Conservation (phyloP, 2,888 invertebrate genomes). For the Apantesis nais region DNA sequence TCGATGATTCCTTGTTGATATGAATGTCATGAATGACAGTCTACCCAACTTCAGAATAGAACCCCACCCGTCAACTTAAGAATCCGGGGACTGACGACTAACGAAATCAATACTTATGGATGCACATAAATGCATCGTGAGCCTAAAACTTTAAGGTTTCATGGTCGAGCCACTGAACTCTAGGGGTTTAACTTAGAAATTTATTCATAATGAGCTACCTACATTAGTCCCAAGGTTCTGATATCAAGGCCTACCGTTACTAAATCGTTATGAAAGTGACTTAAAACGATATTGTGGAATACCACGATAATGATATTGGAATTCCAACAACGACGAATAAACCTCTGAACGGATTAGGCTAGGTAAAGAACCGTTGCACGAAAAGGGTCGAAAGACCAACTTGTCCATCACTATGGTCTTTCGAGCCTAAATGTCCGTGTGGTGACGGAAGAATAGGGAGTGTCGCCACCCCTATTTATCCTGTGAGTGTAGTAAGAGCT, state of each 20-base stretch:
- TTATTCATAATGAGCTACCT: slow-evolving; percentile 4
- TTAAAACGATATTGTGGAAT: not conserved
- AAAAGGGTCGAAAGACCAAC: not conserved
- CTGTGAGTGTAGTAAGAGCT: too few relatives aligned
- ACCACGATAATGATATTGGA: not conserved
- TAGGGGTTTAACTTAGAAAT: not conserved
- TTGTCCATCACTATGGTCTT: not conserved
- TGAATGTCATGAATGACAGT: too few relatives aligned
- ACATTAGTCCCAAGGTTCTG: slow-evolving; percentile 10
- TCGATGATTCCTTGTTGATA: too few relatives aligned
- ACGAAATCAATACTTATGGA: too few relatives aligned
- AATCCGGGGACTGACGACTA: too few relatives aligned
- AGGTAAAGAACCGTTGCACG: not conserved
- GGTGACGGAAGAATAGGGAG: too few relatives aligned
- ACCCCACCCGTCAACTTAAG: too few relatives aligned
- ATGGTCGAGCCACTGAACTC: not conserved
- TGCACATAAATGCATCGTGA: not conserved
- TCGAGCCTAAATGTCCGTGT: not conserved
- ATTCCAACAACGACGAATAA: not conserved
- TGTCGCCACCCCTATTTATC: too few relatives aligned
- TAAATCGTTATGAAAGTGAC: not conserved
- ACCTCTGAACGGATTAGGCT: not conserved
- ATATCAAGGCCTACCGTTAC: slow-evolving; percentile 11
- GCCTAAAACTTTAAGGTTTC: not conserved
- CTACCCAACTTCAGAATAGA: too few relatives aligned